Conservation (phyloP, 2,888 invertebrate genomes). For the Nyleta sp. region DNA sequence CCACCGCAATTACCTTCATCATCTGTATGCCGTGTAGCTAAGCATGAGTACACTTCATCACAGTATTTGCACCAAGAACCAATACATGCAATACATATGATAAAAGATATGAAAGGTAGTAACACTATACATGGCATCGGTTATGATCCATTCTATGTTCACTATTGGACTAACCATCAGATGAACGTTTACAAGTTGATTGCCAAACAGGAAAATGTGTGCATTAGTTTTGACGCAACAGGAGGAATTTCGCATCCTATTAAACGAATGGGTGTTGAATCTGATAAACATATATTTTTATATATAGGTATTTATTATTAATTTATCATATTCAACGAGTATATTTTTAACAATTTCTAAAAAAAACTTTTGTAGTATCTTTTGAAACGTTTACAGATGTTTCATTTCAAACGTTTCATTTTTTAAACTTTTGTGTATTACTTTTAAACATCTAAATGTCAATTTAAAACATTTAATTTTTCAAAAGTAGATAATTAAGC, state of each 20-base stretch:
- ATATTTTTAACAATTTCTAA: too few species aligned
- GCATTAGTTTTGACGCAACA: slow-evolving; percentile 15
- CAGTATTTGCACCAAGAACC: slow-evolving; percentile 43
- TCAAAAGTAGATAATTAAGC: too few species aligned
- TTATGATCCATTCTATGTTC: slow-evolving; percentile 56
- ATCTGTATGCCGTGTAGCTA: slow-evolving; percentile 4
- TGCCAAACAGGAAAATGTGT: slow-evolving; percentile 18
- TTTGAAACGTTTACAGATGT: too few species aligned
- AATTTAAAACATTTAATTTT: too few species aligned
- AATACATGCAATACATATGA: slow-evolving; percentile 19
- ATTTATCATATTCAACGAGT: too few species aligned
- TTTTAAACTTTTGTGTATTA: too few species aligned
- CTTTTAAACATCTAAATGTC: too few species aligned
- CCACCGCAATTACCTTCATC: slow-evolving; percentile 10
- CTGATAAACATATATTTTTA: slow-evolving; percentile 17
- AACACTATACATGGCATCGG: slow-evolving; percentile 42
- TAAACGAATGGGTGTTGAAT: background rate
- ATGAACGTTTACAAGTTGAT: slow-evolving; percentile 12
- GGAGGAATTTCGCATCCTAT: slow-evolving; percentile 8
- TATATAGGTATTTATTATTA: too few species aligned
- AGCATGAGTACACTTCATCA: background rate
- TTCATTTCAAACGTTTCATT: too few species aligned
- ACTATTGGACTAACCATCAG: slow-evolving; percentile 51
- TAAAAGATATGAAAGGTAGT: slow-evolving; percentile 14
- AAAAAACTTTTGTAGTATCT: too few species aligned